phyloP scores from a whole-genome alignment of 2,113 vertebrate species.

The Tretioscincus oriximinensis region DNA sequence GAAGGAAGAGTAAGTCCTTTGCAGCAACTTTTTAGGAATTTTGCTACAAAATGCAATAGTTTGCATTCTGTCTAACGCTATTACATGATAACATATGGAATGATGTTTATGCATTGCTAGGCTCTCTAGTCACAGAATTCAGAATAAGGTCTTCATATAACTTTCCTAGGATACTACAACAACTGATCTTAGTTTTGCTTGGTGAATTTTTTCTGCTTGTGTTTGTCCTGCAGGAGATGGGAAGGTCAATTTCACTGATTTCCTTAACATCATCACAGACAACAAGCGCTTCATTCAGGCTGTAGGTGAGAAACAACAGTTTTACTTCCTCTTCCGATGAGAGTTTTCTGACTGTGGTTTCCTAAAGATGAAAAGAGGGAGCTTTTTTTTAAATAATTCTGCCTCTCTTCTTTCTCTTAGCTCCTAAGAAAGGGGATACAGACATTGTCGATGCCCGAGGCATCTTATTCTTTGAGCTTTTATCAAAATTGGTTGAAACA shows the following conservation, averaged over 20 bases:
- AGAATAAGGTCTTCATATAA: neutral
- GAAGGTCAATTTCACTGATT: slow-evolving; percentile 64
- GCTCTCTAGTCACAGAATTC: neutral
- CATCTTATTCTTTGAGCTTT: slow-evolving; percentile 60
- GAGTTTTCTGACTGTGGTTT: neutral
- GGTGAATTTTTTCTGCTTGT: neutral
- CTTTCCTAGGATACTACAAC: neutral
- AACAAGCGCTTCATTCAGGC: slow-evolving; percentile 53
- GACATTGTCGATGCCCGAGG: slow-evolving; percentile 37
- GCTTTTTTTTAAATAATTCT: neutral
- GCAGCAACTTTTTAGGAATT: too few relatives aligned
- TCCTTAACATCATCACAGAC: slow-evolving; percentile 58
- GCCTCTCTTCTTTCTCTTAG: slow-evolving; percentile 28
- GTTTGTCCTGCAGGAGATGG: slow-evolving; percentile 62
- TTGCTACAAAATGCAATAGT: too few relatives aligned
- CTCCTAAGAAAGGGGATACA: slow-evolving; percentile 36
- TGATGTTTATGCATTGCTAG: neutral
- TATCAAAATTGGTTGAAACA: slow-evolving; percentile 63
- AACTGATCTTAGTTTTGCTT: neutral
- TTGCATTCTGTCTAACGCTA: too few relatives aligned
- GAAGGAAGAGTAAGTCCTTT: too few relatives aligned
- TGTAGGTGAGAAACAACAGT: slow-evolving; percentile 46
- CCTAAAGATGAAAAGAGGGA: neutral
- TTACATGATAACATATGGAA: neutral
- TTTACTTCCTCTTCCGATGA: neutral